phyloP scores from a whole-genome alignment of 2,113 vertebrate genomes.

The Ptychochromis oligacanthus region DNA sequence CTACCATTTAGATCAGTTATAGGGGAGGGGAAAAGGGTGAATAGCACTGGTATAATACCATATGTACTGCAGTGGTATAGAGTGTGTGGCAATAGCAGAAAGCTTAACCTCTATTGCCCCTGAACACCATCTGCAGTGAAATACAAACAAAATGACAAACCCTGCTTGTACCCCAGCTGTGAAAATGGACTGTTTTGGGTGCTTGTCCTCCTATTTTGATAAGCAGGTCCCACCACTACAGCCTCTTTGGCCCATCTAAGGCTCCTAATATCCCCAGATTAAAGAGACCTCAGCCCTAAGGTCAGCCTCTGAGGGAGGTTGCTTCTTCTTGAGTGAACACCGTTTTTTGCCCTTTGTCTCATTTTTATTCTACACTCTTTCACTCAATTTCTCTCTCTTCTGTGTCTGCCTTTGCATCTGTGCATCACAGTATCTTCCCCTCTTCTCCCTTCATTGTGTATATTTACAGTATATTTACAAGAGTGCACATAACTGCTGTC shows the following conservation, averaged over 20 bases:
- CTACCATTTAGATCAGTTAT: conserved; percentile 69
- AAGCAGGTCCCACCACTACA: conserved; percentile 80
- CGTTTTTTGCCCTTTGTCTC: conserved; percentile 25
- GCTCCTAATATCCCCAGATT: conserved; percentile 86
- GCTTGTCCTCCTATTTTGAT: conserved; percentile 75
- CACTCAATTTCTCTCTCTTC: conserved; percentile 57
- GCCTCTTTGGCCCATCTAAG: conserved; percentile 81
- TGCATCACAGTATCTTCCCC: conserved; percentile 17
- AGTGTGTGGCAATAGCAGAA: conserved; percentile 53
- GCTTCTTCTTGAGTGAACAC: conserved; percentile 31
- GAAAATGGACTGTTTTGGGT: conserved; percentile 71
- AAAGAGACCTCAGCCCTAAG: conserved; percentile 83
- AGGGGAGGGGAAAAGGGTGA: conserved; percentile 24
- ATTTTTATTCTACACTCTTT: conserved; percentile 33
- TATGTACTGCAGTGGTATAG: conserved; percentile 27
- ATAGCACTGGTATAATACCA: conserved; percentile 31
- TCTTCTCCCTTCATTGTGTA: conserved; percentile 43
- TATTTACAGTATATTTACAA: conserved; percentile 93
- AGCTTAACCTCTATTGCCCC: conserved; percentile 60
- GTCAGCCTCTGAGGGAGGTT: conserved; percentile 83
- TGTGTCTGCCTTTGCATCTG: conserved; percentile 17
- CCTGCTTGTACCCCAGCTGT: conserved; percentile 33
- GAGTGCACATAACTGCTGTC: conserved; percentile 92
- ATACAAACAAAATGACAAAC: conserved; percentile 72
- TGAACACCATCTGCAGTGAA: conserved; percentile 41